Base-by-base conservation (phyloP, 2,888 invertebrate genomes). In the Tetropium fuscum region DNA sequence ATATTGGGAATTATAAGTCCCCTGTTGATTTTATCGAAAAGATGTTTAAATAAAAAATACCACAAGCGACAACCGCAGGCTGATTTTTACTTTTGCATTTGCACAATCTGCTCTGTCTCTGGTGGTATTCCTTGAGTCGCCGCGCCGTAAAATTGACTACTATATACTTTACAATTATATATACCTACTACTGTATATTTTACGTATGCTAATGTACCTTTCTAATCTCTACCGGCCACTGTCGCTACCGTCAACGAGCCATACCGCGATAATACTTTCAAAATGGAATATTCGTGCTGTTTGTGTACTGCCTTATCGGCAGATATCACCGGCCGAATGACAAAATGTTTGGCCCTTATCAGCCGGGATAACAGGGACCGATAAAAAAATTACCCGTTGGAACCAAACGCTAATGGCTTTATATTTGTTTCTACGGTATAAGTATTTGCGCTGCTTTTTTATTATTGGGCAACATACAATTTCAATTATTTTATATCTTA, bases 271-370 rank as follows among this genome's bases (percentile, higher is more conserved):
- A 79, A 78, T 76, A 74, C 73, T 77, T 80, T 78, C 79, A 80
- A 81, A 81, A 81, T 81, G 80, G 81, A 81, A 80, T 80, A 80
- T 80, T 81, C 80, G 80, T 81, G 81, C 80, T 80, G 78, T 80
- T 80, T 78, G 77, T 77, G 72, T 74, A 71, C 72, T 71, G 70
- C 66, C 74, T 77, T 78, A 78, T 78, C 79, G 71, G 41, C 66
- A 59, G 75, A 76, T 76, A 76, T 77, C 77, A 73, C 70, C 69
- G 72, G 71, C 73, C 73, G 75, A 78, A 76, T 77, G 77, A 76
- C 78, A 76, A 76, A 73, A 69, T 67, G 74, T 71, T 72, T 58
- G 67, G 58, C 43, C 51, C 60, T 67, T 69, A 69, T 69, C 69
- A 47, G 10, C 27, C 41, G 32, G 61, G 61, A 61, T 61, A 61